Base-by-base conservation (phyloP, 92 coral and sea anemone genomes). In the Epizoanthus ramosus region DNA sequence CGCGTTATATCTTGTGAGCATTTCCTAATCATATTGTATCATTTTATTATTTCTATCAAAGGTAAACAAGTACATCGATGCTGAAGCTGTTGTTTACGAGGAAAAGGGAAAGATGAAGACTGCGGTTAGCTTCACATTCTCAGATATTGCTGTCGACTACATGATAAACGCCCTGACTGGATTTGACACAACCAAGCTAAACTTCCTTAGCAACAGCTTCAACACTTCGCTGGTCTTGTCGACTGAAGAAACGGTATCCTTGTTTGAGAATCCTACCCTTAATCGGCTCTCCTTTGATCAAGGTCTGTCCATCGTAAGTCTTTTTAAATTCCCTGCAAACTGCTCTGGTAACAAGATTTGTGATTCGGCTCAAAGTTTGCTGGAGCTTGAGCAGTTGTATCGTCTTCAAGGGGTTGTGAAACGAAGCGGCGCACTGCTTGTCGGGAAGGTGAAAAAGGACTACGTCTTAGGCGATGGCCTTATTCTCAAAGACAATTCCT, bases 51-150 rank as follows among this genome's bases (percentile, higher is more conserved):
- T 60, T 18, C 4, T 43, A 50, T 50, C 14, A 21, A 61, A 77
- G 56, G 95, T 93, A 1, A 95, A 92, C 69, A 89, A 92, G 50
- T 80, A 94, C 16, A 97, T 94, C 35, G 93, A 97, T 28, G 98
- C 98, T 18, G 99, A 97, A 72, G 98, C 92, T 5, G 95, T 97
- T 14, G 95, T 97, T 16, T 97, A 94, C 47, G 98, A 92, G 67
- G 97, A 94, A 71, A 60, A 63, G 0, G 91, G 97, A 1, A 77
- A 88, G 86, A 71, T 94, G 68, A 87, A 94, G 75, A 89, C 92
- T 19, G 92, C 99, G 0, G 93, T 97, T 15, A 97, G 97, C 1
- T 97, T 94, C 52, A 83, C 93, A 16, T 96, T 97, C 70, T 90
- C 98, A 6, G 91, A 91, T 59, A 90, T 97, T 23, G 92, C 99